Evolutionary conservation across 1,140 invertebrate genomes (phyloP).

Genomic region (Drosophila cardini): DNA sequence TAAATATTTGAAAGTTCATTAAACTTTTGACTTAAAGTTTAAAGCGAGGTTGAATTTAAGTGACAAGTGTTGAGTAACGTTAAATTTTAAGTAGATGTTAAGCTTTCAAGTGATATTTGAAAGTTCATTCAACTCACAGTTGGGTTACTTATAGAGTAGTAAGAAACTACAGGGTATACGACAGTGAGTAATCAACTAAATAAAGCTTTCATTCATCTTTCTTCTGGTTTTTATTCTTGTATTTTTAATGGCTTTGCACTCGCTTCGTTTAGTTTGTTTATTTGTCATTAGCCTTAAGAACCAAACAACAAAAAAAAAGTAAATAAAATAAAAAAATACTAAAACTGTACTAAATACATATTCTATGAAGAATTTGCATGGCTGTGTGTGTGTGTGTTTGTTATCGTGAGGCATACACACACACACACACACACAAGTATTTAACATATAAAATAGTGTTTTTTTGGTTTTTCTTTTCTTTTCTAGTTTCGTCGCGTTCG

Average conservation of each 20-base stretch:
- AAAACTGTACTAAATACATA: conserved; percentile 35
- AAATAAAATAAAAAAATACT: neutral
- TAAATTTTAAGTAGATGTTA: neutral
- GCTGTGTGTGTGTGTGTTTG: conserved; percentile 36
- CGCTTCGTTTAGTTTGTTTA: conserved; percentile 43
- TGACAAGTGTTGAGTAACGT: neutral
- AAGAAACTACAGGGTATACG: conserved; percentile 10
- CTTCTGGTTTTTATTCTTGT: conserved; percentile 4
- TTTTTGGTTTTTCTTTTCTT: conserved; percentile 27
- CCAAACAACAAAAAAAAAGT: neutral
- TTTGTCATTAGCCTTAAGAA: conserved; percentile 36
- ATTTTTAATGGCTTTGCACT: conserved; percentile 40
- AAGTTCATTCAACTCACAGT: neutral
- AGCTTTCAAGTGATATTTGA: neutral
- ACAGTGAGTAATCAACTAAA: conserved; percentile 3
- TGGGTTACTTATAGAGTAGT: neutral
- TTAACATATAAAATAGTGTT: conserved; percentile 25
- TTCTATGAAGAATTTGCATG: conserved; percentile 11
- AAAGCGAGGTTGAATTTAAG: neutral
- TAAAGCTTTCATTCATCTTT: conserved; percentile 39
- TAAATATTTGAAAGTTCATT: neutral
- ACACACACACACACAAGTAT: neutral
- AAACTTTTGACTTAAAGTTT: neutral
- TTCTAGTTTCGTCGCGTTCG: conserved; percentile 21
- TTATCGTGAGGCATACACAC: conserved; percentile 31